Conservation (phyloP, 1,140 invertebrate genomes). For the Pseudobourletiella spinata region DNA sequence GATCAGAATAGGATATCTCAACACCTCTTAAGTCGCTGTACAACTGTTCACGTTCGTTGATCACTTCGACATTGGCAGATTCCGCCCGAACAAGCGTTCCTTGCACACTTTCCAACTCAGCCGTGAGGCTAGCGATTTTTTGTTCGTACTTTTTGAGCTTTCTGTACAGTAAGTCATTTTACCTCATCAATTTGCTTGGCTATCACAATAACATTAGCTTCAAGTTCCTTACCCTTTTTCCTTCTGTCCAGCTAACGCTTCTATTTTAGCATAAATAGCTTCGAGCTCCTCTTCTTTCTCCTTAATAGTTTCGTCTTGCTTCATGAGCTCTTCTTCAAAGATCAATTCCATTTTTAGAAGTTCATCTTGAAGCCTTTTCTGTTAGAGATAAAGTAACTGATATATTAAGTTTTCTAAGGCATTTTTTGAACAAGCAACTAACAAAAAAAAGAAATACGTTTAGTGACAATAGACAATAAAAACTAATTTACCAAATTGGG, state of each 20-base stretch:
- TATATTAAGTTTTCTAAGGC: too few relatives aligned
- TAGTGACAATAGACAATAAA: too few relatives aligned
- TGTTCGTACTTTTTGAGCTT: not conserved
- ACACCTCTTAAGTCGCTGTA: constrained; percentile 18
- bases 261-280: not conserved
- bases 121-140: not conserved
- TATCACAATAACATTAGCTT: not conserved
- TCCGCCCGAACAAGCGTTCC: not conserved
- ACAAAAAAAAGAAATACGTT: too few relatives aligned
- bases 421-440: too few relatives aligned
- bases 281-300: not conserved
- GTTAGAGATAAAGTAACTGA: not conserved
- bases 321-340: not conserved
- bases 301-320: not conserved
- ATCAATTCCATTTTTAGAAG: not conserved
- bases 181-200: not conserved
- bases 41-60: constrained; percentile 20
- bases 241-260: not conserved
- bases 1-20: constrained; percentile 24
- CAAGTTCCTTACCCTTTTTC: not conserved
- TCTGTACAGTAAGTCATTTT: not conserved
- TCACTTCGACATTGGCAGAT: not conserved
- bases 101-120: not conserved
- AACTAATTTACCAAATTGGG: too few relatives aligned
- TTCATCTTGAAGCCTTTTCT: not conserved